These are phyloP conservation scores for Melanotus villosus DNA, from an alignment of 2,888 invertebrate species.

Conservation along the genomic window DNA sequence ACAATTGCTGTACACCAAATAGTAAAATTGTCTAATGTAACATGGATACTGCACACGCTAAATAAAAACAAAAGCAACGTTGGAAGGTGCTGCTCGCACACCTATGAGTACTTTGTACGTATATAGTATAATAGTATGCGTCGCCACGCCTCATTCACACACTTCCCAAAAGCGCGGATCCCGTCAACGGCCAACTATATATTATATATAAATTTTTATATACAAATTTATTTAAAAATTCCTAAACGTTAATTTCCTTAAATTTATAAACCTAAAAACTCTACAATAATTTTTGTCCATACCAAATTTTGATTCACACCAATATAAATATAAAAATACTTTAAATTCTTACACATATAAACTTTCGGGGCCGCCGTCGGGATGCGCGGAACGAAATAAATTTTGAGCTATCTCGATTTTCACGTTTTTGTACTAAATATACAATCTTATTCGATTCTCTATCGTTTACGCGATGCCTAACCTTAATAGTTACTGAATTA, in stretches of 20 bases:
- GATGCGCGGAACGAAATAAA: slow-evolving; percentile 63
- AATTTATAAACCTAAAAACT: slow-evolving; percentile 69
- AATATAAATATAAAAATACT: slow-evolving; percentile 71
- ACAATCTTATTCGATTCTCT: slow-evolving; percentile 70
- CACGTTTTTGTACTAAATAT: slow-evolving; percentile 67
- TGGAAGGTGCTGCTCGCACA: slow-evolving; percentile 67
- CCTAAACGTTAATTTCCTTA: slow-evolving; percentile 78
- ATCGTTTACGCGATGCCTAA: slow-evolving; percentile 66
- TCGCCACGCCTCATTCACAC: slow-evolving; percentile 67
- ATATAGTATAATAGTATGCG: slow-evolving; percentile 67
- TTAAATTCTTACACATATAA: slow-evolving; percentile 70
- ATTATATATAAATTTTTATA: slow-evolving; percentile 76
- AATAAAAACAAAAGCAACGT: slow-evolving; percentile 65
- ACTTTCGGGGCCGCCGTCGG: slow-evolving; percentile 59
- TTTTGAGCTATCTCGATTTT: slow-evolving; percentile 70
- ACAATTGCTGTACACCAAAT: slow-evolving; percentile 71
- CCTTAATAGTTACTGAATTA: slow-evolving; percentile 65
- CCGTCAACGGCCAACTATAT: slow-evolving; percentile 70
- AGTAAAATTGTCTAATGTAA: slow-evolving; percentile 71
- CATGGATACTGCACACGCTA: slow-evolving; percentile 71
- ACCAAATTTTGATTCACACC: slow-evolving; percentile 71
- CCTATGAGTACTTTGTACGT: slow-evolving; percentile 69
- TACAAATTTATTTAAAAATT: slow-evolving; percentile 79
- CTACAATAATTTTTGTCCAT: slow-evolving; percentile 69
- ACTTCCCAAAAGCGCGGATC: slow-evolving; percentile 60